Evolutionary conservation across 1,140 invertebrate species (phyloP).

Genomic region (Nebria ingens): DNA sequence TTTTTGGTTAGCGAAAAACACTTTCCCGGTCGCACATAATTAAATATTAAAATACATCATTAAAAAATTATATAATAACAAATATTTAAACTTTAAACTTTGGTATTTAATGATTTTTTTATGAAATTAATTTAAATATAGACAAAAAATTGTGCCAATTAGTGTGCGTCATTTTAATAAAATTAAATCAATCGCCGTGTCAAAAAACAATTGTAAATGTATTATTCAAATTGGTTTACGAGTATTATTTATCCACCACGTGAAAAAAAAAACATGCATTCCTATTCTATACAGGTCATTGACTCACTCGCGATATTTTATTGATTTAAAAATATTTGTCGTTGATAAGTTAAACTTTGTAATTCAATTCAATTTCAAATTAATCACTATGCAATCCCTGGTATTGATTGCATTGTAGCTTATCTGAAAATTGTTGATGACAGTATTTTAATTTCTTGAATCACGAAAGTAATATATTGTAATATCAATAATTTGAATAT

Average conservation of each 20-base stretch:
- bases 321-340: background rate
- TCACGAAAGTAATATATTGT: no score
- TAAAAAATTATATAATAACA: no score
- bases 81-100: background rate
- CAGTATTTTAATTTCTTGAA: no score
- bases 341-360: no score
- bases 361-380: no score
- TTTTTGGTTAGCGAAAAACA: background rate
- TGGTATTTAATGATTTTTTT: background rate
- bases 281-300: background rate
- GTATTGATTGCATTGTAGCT: no score
- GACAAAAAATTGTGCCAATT: background rate
- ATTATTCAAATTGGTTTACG: background rate
- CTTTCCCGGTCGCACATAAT: no score
- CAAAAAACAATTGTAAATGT: background rate
- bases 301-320: background rate
- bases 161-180: background rate
- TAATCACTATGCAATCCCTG: no score
- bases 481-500: no score
- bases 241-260: background rate
- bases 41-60: no score
- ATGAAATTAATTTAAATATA: background rate
- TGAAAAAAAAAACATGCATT: background rate
- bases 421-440: no score
- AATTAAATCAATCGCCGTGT: background rate